Conservation (phyloP, 92 coral and sea anemone genomes). For the Phenganax subtilis region DNA sequence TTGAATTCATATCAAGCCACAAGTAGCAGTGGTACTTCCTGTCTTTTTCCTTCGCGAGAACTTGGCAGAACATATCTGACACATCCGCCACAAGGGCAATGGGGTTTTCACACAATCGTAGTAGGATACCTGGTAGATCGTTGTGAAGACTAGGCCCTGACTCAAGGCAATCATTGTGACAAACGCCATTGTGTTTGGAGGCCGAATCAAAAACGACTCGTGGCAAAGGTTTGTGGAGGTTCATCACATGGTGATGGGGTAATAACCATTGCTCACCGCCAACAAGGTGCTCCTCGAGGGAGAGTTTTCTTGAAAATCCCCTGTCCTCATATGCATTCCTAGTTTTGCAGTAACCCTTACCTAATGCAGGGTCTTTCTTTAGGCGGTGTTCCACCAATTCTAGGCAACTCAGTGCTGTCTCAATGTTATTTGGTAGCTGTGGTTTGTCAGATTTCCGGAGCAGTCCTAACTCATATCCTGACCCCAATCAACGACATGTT, state of each 20-base stretch:
- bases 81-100: constrained; percentile 43
- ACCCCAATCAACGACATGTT: not conserved
- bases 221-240: constrained; percentile 39
- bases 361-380: not conserved
- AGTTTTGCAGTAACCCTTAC: constrained; percentile 25
- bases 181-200: constrained; percentile 41
- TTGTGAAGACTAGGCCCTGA: constrained; percentile 32
- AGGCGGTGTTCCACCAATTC: constrained; percentile 43
- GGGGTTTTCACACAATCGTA: constrained; percentile 36
- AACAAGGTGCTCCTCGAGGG: constrained; percentile 11
- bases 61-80: constrained; percentile 40
- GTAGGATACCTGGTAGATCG: constrained; percentile 36
- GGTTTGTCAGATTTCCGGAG: not conserved
- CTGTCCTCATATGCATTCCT: constrained; percentile 22
- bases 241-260: not conserved
- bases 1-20: constrained; percentile 43
- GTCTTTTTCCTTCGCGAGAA: constrained; percentile 28
- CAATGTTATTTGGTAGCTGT: constrained; percentile 34
- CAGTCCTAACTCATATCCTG: constrained; percentile 23
- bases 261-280: constrained; percentile 38
- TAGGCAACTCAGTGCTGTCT: constrained; percentile 36
- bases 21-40: constrained; percentile 33
- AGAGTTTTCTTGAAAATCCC: constrained; percentile 17
- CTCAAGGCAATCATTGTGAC: constrained; percentile 44
- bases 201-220: constrained; percentile 52